Percentiles rank a stretch among this genome's conserved stretches.
These are phyloP conservation scores for Neotoma lepida DNA, from an alignment of 2,113 vertebrate species.

Conservation along the genomic window DNA sequence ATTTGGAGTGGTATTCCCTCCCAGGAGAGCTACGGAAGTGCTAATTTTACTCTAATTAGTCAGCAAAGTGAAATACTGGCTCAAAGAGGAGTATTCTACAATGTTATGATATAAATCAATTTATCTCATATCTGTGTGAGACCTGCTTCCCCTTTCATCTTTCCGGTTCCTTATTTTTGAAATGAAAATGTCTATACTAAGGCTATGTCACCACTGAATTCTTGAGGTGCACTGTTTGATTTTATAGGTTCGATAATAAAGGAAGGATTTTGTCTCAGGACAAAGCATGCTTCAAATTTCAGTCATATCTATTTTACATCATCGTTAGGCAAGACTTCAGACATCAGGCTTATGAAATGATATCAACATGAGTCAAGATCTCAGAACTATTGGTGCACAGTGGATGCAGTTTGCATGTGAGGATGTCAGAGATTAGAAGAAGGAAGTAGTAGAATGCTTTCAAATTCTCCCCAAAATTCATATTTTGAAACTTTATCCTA, in stretches of 20 bases:
- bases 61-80: background rate
- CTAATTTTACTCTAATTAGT: background rate
- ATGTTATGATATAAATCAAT: background rate
- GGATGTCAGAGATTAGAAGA: background rate
- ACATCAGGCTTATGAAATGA: background rate
- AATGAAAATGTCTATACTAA: background rate
- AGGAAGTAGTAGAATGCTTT: background rate
- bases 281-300: background rate
- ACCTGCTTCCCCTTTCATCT: background rate
- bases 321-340: background rate
- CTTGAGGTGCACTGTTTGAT: too few species aligned
- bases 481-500: background rate
- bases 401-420: background rate
- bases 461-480: too few species aligned
- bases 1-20: background rate
- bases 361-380: background rate
- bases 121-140: background rate
- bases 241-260: background rate
- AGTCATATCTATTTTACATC: background rate
- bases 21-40: background rate
- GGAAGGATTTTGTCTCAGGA: background rate
- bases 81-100: background rate
- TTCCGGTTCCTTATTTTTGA: background rate
- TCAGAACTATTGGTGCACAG: background rate
- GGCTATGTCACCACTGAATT: background rate